Percentiles rank a stretch among this genome's conserved stretches.
Conservation (phyloP, 2,888 invertebrate genomes). For the Drosophila niveifrons region DNA sequence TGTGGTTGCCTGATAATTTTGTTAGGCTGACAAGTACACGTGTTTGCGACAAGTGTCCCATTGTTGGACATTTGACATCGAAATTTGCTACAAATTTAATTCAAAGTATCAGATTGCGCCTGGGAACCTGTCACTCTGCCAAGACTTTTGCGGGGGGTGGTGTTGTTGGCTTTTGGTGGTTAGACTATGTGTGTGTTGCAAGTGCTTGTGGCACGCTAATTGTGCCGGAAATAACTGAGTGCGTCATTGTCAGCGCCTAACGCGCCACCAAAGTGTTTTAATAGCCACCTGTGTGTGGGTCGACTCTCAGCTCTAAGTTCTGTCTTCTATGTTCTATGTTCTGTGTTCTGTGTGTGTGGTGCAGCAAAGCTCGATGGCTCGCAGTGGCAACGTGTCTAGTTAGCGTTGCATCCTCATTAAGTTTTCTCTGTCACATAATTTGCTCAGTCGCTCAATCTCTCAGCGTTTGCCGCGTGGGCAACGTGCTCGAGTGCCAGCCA, state of each 20-base stretch:
- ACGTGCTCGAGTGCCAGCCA: conserved; percentile 78
- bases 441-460: conserved; percentile 57
- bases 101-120: conserved; percentile 83
- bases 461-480: conserved; percentile 42
- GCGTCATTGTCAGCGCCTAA: conserved; percentile 61
- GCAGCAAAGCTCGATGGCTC: background rate
- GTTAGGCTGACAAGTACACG: conserved; percentile 83
- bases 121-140: conserved; percentile 53
- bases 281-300: conserved; percentile 67
- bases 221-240: conserved; percentile 79
- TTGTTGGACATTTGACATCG: conserved; percentile 71
- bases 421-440: conserved; percentile 69
- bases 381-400: conserved; percentile 72
- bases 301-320: conserved; percentile 1
- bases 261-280: conserved; percentile 80
- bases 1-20: conserved; percentile 56
- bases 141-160: background rate
- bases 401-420: conserved; percentile 82
- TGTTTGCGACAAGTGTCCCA: conserved; percentile 78
- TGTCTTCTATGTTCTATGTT: background rate
- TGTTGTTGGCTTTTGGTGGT: background rate
- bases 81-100: conserved; percentile 76
- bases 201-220: conserved; percentile 55
- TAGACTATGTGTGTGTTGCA: conserved; percentile 3
- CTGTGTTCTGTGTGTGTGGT: background rate